Base-by-base conservation (phyloP, 1,140 invertebrate species). In the Drosophila equinoxialis region DNA sequence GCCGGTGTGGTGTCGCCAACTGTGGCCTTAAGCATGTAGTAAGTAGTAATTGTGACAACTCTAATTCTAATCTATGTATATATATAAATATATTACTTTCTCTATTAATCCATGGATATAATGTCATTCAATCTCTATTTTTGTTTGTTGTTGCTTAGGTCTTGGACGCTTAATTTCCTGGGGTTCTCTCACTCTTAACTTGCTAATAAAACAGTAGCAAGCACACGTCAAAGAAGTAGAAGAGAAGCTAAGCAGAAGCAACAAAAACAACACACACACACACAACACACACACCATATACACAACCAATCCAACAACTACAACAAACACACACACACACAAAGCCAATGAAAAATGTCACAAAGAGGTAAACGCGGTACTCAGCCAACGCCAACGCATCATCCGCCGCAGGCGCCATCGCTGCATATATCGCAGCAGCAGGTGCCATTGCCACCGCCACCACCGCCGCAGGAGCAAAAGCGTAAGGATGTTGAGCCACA, bases 311-410 rank as follows among this genome's bases (percentile, higher is more conserved):
- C 71, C 67, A 86, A 76, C 78, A 65, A 84, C 77, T 51, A 35
- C 72, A 77, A 86, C 26, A 26, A 68, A 17, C 17, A 17, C 17
- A 77, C 75, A 79, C 74, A 70, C 79, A 90, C 77, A 65, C 81
- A 81, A 85, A 81, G 86, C 85, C 87, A 90, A 91, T 90, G 83
- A 91, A 90, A 90, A 83, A 92, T 92, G 91, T 92, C 91, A 91
- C 91, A 92, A 92, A 91, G 91, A 91, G 91, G 90, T 91, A 92
- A 92, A 77, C 90, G 91, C 81, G 91, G 90, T 79, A 90, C 79
- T 80, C 84, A 90, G 68, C 80, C 73, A 26, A 76, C 78, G 68
- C 82, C 81, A 71, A 66, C 74, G 75, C 75, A 81, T 61, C 82
- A 90, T 80, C 86, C 77, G 78, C 85, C 39, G 58, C 77, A 54